Conservation (phyloP, 2,888 invertebrate species). For the Macaria notata region DNA sequence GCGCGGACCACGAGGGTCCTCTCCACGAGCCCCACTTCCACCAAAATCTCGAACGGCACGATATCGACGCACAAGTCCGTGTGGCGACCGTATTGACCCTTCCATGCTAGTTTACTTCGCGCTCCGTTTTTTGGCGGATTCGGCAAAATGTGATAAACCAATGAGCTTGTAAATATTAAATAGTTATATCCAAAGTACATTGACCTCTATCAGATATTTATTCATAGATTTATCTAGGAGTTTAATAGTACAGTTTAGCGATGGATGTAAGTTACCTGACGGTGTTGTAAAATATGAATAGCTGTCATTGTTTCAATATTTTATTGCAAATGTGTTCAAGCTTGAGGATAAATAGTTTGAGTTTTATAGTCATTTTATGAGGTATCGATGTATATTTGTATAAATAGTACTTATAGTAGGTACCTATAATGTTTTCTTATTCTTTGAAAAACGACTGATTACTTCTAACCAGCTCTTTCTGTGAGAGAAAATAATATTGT, state of each 20-base stretch:
- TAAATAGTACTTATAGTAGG: conserved; percentile 29
- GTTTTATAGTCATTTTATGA: conserved; percentile 31
- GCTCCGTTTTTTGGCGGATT: conserved; percentile 49
- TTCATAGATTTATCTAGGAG: conserved; percentile 58
- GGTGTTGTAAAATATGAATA: conserved; percentile 51
- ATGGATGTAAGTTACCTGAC: conserved; percentile 26
- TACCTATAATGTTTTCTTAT: conserved; percentile 29
- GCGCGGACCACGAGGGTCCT: conserved; percentile 72
- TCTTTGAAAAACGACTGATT: conserved; percentile 66
- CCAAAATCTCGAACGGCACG: conserved; percentile 81
- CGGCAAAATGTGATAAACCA: conserved; percentile 77
- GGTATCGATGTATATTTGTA: conserved; percentile 28
- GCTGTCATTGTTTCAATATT: conserved; percentile 50
- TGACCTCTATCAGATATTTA: conserved; percentile 66
- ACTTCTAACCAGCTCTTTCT: conserved; percentile 49
- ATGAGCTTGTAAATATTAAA: conserved; percentile 79
- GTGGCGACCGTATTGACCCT: conserved; percentile 87
- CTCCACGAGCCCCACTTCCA: conserved; percentile 77
- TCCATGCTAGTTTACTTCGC: conserved; percentile 47
- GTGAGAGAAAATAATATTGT: conserved; percentile 39
- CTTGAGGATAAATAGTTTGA: conserved; percentile 52
- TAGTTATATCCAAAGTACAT: conserved; percentile 62
- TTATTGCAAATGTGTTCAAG: conserved; percentile 73
- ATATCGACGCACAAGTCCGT: conserved; percentile 85
- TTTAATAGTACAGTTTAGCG: conserved; percentile 47